phyloP scores from a whole-genome alignment of 53 echinoderm and acorn worm species.

The Actinopyga echinites region DNA sequence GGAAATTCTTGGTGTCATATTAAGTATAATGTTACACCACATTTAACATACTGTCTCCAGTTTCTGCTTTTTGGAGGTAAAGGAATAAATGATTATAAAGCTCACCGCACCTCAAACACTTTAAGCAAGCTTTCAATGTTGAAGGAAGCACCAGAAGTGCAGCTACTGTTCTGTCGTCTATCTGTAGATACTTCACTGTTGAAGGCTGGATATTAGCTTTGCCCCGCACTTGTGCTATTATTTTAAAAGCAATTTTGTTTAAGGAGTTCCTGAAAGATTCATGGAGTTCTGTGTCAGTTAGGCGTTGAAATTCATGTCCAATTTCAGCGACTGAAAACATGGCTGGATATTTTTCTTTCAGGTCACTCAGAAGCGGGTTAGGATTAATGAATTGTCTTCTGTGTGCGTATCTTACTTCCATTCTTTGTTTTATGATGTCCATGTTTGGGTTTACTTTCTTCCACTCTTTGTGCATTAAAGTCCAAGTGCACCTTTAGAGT shows the following conservation, averaged over 20 bases:
- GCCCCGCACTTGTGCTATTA: neutral
- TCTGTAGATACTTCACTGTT: neutral
- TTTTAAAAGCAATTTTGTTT: constrained; percentile 12
- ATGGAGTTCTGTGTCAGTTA: constrained; percentile 39
- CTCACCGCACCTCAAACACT: neutral
- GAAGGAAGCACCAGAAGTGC: constrained; percentile 5
- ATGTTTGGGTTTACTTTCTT: neutral
- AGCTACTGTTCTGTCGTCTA: neutral
- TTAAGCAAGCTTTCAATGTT: neutral
- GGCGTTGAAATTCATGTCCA: constrained; percentile 18
- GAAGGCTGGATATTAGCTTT: constrained; percentile 5
- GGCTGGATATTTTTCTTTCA: constrained; percentile 11
- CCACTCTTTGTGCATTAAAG: neutral
- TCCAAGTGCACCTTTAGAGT: constrained; percentile 3
- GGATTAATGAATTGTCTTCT: constrained; percentile 10
- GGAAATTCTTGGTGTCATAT: no score
- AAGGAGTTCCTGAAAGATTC: constrained; percentile 1
- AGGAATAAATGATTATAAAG: neutral
- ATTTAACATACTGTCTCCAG: no score
- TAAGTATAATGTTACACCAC: no score
- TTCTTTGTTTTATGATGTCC: neutral
- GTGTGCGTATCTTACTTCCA: constrained; percentile 33
- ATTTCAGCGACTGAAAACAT: constrained; percentile 2
- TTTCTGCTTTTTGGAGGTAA: no score
- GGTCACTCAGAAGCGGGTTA: neutral